These are phyloP conservation scores for Cataglyphis albicans DNA, from an alignment of 2,888 invertebrate species.

Conservation along the genomic window DNA sequence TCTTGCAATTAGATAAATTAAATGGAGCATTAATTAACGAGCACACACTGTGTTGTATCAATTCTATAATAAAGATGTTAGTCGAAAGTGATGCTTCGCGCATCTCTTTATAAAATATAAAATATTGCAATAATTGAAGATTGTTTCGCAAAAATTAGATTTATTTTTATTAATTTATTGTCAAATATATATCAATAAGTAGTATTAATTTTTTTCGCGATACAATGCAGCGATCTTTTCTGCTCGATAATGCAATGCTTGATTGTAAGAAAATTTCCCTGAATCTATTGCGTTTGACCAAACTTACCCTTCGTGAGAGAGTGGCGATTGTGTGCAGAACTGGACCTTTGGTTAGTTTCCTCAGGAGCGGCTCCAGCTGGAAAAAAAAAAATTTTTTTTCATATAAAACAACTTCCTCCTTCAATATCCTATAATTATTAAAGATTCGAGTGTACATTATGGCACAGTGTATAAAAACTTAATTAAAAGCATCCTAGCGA, in stretches of 20 bases:
- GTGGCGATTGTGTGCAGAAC: constrained; percentile 85
- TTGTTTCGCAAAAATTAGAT: not conserved
- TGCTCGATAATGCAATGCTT: not conserved
- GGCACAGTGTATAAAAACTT: constrained; percentile 28
- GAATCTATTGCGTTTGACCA: not conserved
- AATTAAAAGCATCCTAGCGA: constrained; percentile 17
- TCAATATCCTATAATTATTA: not conserved
- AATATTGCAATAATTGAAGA: not conserved
- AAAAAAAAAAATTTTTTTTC: constrained; percentile 79
- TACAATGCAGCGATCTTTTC: not conserved
- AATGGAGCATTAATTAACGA: constrained; percentile 9
- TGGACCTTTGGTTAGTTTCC: constrained; percentile 86
- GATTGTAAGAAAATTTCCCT: not conserved
- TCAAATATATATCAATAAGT: not conserved
- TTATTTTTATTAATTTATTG: not conserved
- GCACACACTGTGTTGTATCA: not conserved
- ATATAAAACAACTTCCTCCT: constrained; percentile 9
- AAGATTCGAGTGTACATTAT: constrained; percentile 11
- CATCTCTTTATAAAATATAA: not conserved
- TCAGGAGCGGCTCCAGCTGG: constrained; percentile 87
- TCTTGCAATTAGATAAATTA: not conserved
- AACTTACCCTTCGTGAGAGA: constrained; percentile 85
- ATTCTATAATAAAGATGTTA: not conserved
- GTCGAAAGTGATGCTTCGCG: not conserved
- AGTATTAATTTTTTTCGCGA: not conserved